These are phyloP conservation scores for Dasysyrphus tricinctus DNA, from an alignment of 2,888 invertebrate species.

Conservation along the genomic window DNA sequence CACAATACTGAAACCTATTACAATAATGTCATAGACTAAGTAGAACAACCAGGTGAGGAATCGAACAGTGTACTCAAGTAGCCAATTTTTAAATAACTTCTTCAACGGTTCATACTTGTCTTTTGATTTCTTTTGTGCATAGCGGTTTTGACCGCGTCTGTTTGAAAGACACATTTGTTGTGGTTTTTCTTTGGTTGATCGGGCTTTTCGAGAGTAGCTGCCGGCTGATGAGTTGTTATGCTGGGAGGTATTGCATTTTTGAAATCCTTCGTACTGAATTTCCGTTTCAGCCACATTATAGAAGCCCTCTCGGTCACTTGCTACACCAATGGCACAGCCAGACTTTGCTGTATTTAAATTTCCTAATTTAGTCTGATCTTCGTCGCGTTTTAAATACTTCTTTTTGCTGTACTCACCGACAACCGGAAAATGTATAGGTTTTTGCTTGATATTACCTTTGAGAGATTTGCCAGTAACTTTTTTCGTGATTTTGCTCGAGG, in stretches of 20 bases:
- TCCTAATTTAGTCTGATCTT: constrained; percentile 40
- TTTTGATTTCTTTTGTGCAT: constrained; percentile 79
- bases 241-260: constrained; percentile 77
- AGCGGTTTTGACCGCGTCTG: constrained; percentile 52
- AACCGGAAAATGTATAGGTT: not conserved
- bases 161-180: constrained; percentile 45
- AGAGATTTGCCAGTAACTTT: constrained; percentile 54
- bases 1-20: constrained; percentile 86
- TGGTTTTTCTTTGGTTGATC: constrained; percentile 52
- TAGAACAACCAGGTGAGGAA: constrained; percentile 91
- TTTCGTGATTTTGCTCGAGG: constrained; percentile 58
- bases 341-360: constrained; percentile 5
- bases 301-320: constrained; percentile 76
- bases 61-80: constrained; percentile 85
- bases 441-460: constrained; percentile 79
- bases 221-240: not conserved
- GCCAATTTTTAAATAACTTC: constrained; percentile 85
- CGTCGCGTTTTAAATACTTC: constrained; percentile 49
- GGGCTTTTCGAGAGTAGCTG: constrained; percentile 12
- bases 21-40: constrained; percentile 91
- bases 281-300: constrained; percentile 82
- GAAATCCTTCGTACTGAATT: constrained; percentile 83
- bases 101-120: constrained; percentile 84
- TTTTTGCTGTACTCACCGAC: constrained; percentile 48
- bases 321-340: not conserved